Base-by-base conservation (phyloP, 2,888 invertebrate genomes). In the Plutella xylostella region DNA sequence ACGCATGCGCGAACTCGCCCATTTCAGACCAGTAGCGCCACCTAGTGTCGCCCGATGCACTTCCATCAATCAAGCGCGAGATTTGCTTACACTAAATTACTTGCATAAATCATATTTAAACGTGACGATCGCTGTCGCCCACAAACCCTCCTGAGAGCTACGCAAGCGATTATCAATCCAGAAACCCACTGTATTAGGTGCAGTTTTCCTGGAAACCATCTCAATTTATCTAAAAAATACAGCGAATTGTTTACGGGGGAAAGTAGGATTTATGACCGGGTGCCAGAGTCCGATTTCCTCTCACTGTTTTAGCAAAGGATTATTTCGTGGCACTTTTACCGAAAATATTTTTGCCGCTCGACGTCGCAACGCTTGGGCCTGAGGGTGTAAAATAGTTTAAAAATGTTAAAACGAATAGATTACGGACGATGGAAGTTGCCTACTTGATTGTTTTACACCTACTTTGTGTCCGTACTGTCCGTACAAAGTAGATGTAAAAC, bases 41-140 rank as follows among this genome's bases (percentile, higher is more conserved):
- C n/a, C n/a, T n/a, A n/a, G n/a, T n/a, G n/a, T n/a, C n/a, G n/a
- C n/a, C n/a, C n/a, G n/a, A n/a, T n/a, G n/a, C n/a, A n/a, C n/a
- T n/a, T n/a, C n/a, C n/a, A n/a, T n/a, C n/a, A n/a, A n/a, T n/a
- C n/a, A n/a, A n/a, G n/a, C n/a, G n/a, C n/a, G n/a, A n/a, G n/a
- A n/a, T n/a, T n/a, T n/a, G n/a, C n/a, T n/a, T n/a, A n/a, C n/a
- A n/a, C n/a, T n/a, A 80, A 82, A 80, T 82, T 80, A 80, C 82
- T 77, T 72, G 76, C 77, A 82, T 82, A 82, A 80, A 80, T 82
- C 82, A 82, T 82, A 80, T 80, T 77, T 76, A 73, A 79, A 79
- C 76, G 79, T 78, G 77, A 78, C 70, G 77, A 79, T 59, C 64
- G 61, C 59, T 55, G 60, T 63, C 66, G 65, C 64, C 63, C 59